phyloP scores from a whole-genome alignment of 2,113 vertebrate genomes.

The Dipodomys merriami region DNA sequence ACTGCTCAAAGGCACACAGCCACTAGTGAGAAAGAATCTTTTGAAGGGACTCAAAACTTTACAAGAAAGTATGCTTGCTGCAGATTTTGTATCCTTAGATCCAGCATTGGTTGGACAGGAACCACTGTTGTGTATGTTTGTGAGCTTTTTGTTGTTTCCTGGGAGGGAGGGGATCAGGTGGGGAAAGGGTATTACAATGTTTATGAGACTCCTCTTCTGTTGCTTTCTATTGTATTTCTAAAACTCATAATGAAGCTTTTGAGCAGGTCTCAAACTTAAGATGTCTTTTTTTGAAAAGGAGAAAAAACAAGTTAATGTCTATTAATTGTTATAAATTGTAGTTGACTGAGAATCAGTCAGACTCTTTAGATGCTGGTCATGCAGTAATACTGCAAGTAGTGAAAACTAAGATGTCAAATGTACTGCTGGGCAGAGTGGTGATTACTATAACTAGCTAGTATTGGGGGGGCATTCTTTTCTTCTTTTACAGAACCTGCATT shows the following conservation, averaged over 20 bases:
- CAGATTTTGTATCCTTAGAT: conserved; percentile 73
- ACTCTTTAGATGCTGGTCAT: conserved; percentile 81
- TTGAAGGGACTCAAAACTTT: conserved; percentile 85
- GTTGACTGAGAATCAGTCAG: conserved; percentile 53
- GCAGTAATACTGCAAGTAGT: conserved; percentile 66
- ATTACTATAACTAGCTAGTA: conserved; percentile 10
- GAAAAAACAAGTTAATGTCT: conserved; percentile 58
- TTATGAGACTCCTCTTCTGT: conserved; percentile 77
- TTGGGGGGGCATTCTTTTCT: neutral
- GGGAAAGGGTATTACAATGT: conserved; percentile 64
- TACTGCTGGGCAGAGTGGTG: conserved; percentile 82
- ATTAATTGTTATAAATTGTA: conserved; percentile 56
- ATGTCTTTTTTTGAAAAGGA: conserved; percentile 80
- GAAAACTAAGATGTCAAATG: conserved; percentile 36
- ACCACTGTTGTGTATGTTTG: conserved; percentile 74
- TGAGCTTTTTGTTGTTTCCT: conserved; percentile 71
- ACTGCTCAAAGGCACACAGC: conserved; percentile 74
- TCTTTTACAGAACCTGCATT: conserved; percentile 40
- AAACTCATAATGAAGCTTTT: conserved; percentile 82
- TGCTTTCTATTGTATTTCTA: conserved; percentile 82
- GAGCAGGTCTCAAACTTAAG: conserved; percentile 94
- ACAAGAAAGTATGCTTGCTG: conserved; percentile 73
- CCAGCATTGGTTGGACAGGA: conserved; percentile 79
- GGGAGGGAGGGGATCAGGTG: conserved; percentile 63
- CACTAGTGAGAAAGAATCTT: conserved; percentile 78